A percentile compares a stretch with the other conserved stretches of the same genome.
phyloP scores from a whole-genome alignment of 2,113 vertebrate species.

The Cygnus atratus region DNA sequence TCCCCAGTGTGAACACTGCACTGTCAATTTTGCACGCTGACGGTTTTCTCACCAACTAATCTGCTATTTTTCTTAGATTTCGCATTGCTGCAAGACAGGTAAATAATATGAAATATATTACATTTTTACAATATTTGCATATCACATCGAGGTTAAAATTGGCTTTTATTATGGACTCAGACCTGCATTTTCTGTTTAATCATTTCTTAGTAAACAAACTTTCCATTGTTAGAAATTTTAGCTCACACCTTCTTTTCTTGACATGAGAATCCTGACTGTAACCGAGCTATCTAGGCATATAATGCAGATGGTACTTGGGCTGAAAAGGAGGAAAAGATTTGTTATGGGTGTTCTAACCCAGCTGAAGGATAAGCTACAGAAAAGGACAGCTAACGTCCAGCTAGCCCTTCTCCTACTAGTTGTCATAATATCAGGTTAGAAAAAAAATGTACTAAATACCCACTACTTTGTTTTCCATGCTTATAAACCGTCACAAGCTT shows the following conservation, averaged over 20 bases:
- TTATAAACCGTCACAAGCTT: not conserved
- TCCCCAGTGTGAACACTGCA: accelerated
- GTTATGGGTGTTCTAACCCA: not conserved
- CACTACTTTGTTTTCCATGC: not conserved
- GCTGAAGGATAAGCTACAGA: not conserved
- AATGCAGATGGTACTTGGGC: not conserved
- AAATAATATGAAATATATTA: not conserved
- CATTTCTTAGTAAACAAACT: not conserved
- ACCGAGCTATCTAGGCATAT: not conserved
- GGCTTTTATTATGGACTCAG: not conserved
- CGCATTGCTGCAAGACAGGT: not conserved
- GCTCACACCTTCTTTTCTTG: not conserved
- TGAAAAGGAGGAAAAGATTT: not conserved
- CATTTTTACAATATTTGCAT: not conserved
- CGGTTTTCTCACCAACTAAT: not conserved
- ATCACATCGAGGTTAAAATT: not conserved
- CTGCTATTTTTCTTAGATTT: not conserved
- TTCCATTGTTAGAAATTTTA: not conserved
- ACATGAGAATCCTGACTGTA: not conserved
- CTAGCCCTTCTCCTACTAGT: not conserved
- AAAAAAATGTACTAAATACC: accelerated
- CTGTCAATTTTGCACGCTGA: not conserved
- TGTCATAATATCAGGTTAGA: not conserved
- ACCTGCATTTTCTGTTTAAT: not conserved
- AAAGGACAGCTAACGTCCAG: not conserved